Evolutionary conservation across 1,140 invertebrate genomes (phyloP), one percentile per base, ranked within the genome.

Genomic region (Drosophila willistoni): DNA sequence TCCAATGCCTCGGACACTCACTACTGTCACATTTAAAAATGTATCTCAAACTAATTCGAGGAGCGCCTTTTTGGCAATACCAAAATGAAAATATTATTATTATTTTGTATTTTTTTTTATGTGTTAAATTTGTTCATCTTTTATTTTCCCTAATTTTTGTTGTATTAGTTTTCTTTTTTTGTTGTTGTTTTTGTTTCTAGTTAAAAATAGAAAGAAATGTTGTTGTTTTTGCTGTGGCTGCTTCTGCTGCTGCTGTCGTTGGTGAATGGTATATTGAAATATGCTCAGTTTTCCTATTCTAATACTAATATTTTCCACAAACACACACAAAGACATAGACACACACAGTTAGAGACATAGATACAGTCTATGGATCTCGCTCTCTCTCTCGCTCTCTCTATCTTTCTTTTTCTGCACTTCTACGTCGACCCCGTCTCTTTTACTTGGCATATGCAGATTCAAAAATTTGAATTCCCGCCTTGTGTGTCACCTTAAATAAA

Each of bases 1-100:
- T 82, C 75, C 82, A 82, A 87, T 79, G 54, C 66, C 65, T 68
- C 64, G 63, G 55, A 63, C 67, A 71, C 83, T 87, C 83, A 87
- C 83, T 87, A 83, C 83, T 87, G 83, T 87, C 83, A 87, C 84
- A 79, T 87, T 87, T 77, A 80, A 70, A 87, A 87, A 84, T 89
- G 83, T 87, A 87, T 89, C 80, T 89, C 70, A 83, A 89, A 87
- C 83, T 87, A 87, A 87, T 87, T 87, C 87, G 83, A 86, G 79
- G 66, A 86, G 55, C 65, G 77, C 63, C 75, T 73, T 78, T 78
- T 87, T 80, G 79, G 73, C 81, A 73, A 72, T 78, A 65, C 17
- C 36, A 39, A 61, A 61, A 57, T 67, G 64, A 74, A 87, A 83
- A 78, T 72, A 64, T 60, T 81, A 65, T 75, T 72, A 75, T 73